Base-by-base conservation (phyloP, 2,888 invertebrate species). In the Ochropleura plecta region DNA sequence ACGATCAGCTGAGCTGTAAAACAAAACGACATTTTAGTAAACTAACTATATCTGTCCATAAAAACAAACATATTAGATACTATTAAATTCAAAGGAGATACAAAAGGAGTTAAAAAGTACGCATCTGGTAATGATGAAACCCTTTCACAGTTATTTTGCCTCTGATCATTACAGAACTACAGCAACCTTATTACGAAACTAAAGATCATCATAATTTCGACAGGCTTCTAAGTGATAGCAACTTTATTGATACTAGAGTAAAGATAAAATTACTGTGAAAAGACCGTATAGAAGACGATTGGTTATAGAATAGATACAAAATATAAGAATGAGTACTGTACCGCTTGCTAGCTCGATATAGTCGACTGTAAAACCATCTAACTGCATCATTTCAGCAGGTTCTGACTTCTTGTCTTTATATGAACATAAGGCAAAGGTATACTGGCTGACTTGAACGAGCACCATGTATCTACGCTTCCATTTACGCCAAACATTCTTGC, bases 391-490 rank as follows among this genome's bases (percentile, higher is more conserved):
- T 96, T 99, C 99, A 46, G 99, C 99, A 18, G 99, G 99, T 95
- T 99, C 99, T 44, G 99, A 98, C 96, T 99, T 99, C 97, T 99
- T 99, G 95, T 99, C 99, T 95, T 99, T 98, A 95, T 99, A 99
- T 90, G 99, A 99, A 96, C 99, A 99, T 98, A 99, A 98, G 63
- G 99, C 99, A 97, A 99, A 99, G 57, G 99, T 99, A 96, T 99
- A 99, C 97, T 99, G 99, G 81, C 99, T 99, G 63, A 99, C 99
- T 97, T 99, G 99, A 66, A 99, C 99, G 85, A 99, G 97, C 84
- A 99, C 99, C 97, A 98, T 99, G 95, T 99, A 99, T 75, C 99
- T 97, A 91, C 99, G 98, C 96, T 99, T 99, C 99, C 99, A 99
- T 93, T 99, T 99, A 92, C 99, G 99, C 99, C 99, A 99, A 3